Percentiles rank a stretch among this genome's conserved stretches.
Conservation (phyloP, 2,113 vertebrate species). For the Mus musculus region DNA sequence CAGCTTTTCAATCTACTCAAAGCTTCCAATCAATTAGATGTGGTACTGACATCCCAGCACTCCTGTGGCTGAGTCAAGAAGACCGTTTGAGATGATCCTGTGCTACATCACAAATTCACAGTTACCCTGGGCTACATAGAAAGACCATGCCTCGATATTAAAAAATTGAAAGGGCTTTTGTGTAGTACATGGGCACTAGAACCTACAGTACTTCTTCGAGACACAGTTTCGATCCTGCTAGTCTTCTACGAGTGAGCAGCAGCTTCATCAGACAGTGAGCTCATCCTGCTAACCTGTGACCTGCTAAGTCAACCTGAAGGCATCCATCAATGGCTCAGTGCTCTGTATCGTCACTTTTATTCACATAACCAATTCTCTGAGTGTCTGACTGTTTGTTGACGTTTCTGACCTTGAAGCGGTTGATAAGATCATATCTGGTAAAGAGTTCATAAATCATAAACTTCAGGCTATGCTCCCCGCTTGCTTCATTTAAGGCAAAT, state of each 20-base stretch:
- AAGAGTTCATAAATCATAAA: conserved; percentile 99
- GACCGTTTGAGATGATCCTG: background rate
- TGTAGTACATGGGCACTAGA: background rate
- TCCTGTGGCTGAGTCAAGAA: background rate
- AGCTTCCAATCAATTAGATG: background rate
- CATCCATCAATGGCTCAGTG: background rate
- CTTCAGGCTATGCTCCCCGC: conserved; percentile 97
- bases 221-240: background rate
- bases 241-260: background rate
- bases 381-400: conserved; percentile 61
- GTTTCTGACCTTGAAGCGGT: conserved; percentile 96
- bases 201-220: background rate
- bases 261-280: background rate
- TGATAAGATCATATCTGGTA: conserved; percentile 99
- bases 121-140: background rate
- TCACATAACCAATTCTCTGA: conserved; percentile 47
- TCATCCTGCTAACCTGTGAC: background rate
- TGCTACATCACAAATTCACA: background rate
- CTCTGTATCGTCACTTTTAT: conserved; percentile 42
- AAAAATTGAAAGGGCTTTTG: background rate
- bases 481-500: conserved; percentile 96
- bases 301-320: background rate
- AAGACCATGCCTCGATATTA: background rate
- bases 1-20: background rate
- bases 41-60: background rate